These are phyloP conservation scores for Athene noctua DNA, from an alignment of 2,113 vertebrate species.

Conservation along the genomic window DNA sequence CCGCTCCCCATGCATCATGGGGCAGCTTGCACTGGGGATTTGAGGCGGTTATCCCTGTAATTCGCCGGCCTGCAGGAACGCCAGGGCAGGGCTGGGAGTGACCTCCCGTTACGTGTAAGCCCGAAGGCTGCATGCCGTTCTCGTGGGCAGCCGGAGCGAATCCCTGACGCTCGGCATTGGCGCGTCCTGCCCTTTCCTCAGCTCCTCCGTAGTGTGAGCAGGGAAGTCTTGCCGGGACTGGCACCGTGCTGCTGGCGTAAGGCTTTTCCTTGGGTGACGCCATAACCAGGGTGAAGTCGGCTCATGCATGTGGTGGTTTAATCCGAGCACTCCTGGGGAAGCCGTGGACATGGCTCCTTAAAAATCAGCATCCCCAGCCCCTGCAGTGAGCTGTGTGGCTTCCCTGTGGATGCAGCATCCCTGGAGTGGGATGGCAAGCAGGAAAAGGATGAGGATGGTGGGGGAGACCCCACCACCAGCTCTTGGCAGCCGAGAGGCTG, in stretches of 20 bases:
- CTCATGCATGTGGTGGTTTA: accelerated
- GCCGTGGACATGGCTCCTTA: not conserved
- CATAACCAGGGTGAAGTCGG: not conserved
- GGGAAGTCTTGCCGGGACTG: accelerated
- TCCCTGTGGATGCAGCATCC: not conserved
- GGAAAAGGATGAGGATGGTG: not conserved
- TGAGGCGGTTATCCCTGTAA: not conserved
- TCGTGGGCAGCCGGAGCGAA: accelerated
- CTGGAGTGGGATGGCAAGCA: not conserved
- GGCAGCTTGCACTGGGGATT: not conserved
- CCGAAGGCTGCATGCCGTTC: accelerated
- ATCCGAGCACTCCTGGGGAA: not conserved
- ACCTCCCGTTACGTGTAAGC: accelerated
- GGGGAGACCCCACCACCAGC: not conserved
- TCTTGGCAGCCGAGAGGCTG: not conserved
- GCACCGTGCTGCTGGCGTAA: accelerated
- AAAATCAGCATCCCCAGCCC: not conserved
- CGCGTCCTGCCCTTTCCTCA: accelerated
- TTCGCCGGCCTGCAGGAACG: accelerated
- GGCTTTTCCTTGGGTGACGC: not conserved
- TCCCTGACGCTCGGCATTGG: accelerated
- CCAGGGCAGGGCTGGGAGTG: not conserved
- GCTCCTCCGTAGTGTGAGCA: not conserved
- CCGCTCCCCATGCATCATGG: accelerated
- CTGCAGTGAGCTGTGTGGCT: not conserved